Conservation (phyloP, 2,888 invertebrate genomes). For the Eupithecia tripunctaria region DNA sequence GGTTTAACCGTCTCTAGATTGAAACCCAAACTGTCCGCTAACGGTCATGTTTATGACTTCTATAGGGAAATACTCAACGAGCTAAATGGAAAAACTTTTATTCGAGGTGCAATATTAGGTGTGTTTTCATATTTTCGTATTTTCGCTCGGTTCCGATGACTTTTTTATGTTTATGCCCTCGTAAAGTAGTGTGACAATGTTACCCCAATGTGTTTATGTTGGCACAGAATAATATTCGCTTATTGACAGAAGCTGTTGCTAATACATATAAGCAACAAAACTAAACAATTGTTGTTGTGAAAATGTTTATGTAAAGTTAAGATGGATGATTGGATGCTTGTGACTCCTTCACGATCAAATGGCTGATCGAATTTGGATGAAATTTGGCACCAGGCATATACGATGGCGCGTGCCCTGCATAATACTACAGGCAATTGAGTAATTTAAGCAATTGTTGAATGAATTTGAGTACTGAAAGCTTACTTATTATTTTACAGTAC, state of each 20-base stretch:
- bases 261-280: not conserved
- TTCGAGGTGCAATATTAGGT: slow-evolving; percentile 69
- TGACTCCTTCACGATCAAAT: not conserved
- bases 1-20: not conserved
- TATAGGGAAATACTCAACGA: slow-evolving; percentile 81
- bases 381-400: not conserved
- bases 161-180: slow-evolving; percentile 81
- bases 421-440: no score
- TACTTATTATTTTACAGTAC: no score
- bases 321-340: not conserved
- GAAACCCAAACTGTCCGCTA: slow-evolving; percentile 55
- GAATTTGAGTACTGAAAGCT: no score
- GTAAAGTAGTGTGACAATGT: slow-evolving; percentile 79
- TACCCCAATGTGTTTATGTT: slow-evolving; percentile 69
- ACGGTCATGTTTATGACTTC: slow-evolving; percentile 81
- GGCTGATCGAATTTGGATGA: not conserved
- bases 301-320: not conserved
- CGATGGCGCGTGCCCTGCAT: no score
- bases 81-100: slow-evolving; percentile 81
- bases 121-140: slow-evolving; percentile 73
- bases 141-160: slow-evolving; percentile 69
- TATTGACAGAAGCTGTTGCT: not conserved
- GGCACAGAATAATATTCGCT: slow-evolving; percentile 27
- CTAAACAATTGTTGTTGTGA: not conserved
- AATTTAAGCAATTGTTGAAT: no score